Percentiles rank a stretch among this genome's conserved stretches.
These are phyloP conservation scores for Ernsta delagoae DNA, from an alignment of 2,888 invertebrate genomes.

Conservation along the genomic window DNA sequence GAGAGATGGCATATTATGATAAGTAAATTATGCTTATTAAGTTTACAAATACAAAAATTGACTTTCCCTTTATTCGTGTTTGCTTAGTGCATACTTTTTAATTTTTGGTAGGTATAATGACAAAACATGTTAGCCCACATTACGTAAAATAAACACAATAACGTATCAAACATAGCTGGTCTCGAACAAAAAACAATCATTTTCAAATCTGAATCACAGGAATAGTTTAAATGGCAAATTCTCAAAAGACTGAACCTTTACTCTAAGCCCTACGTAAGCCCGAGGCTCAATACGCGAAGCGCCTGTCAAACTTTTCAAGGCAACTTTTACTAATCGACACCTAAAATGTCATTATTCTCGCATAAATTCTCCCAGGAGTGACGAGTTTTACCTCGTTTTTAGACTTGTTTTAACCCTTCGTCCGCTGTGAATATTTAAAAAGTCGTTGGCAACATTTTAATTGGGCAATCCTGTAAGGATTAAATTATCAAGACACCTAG, in stretches of 20 bases:
- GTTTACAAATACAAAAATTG: too few relatives aligned
- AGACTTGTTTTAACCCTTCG: constrained; percentile 74
- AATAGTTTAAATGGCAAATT: not conserved
- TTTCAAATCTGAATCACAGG: not conserved
- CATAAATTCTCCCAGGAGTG: constrained; percentile 75
- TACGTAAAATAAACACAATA: too few relatives aligned
- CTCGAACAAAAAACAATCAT: too few relatives aligned
- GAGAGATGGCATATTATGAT: too few relatives aligned
- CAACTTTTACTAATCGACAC: constrained; percentile 78
- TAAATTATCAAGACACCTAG: constrained; percentile 85
- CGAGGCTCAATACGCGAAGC: constrained; percentile 37
- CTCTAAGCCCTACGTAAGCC: not conserved
- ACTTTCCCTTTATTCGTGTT: too few relatives aligned
- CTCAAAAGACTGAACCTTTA: not conserved
- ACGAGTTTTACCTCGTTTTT: constrained; percentile 77
- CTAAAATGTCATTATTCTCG: constrained; percentile 81
- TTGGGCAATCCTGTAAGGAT: constrained; percentile 82
- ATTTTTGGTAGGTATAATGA: too few relatives aligned
- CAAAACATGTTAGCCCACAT: too few relatives aligned
- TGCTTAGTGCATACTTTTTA: too few relatives aligned
- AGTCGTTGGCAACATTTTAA: constrained; percentile 83
- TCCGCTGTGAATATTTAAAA: constrained; percentile 80
- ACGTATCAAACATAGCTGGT: too few relatives aligned
- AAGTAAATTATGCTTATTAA: too few relatives aligned
- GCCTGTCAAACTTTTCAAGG: constrained; percentile 57